Percentiles rank a stretch among this genome's conserved stretches.
Evolutionary conservation across 2,888 invertebrate genomes (phyloP).

Genomic region (Odontocerum albicorne): DNA sequence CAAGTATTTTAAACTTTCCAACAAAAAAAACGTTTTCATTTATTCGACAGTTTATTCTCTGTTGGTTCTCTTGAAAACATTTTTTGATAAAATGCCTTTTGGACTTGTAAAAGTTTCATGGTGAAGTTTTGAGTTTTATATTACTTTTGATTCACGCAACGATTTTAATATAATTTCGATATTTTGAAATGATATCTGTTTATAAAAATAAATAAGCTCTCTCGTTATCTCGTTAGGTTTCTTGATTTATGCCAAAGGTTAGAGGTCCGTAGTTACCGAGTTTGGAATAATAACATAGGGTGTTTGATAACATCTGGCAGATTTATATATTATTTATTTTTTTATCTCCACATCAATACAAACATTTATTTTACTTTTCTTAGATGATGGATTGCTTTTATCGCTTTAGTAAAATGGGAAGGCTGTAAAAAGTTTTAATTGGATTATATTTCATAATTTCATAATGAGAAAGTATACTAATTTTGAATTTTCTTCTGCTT

Average conservation of each 20-base stretch:
- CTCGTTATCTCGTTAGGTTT: conserved; percentile 22
- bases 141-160: conserved; percentile 20
- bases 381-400: conserved; percentile 8
- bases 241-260: conserved; percentile 33
- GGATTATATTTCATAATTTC: no score
- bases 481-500: no score
- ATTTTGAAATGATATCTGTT: conserved; percentile 16
- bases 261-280: conserved; percentile 18
- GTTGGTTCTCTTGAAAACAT: no score
- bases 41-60: no score
- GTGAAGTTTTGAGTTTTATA: no score
- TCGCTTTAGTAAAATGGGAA: no score
- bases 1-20: no score
- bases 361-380: conserved; percentile 18
- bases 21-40: no score
- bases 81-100: no score
- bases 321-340: conserved; percentile 17
- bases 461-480: no score
- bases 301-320: conserved; percentile 9
- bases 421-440: no score
- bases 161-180: conserved; percentile 18
- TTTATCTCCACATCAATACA: conserved; percentile 18
- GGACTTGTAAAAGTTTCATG: no score
- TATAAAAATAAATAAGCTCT: conserved; percentile 18
- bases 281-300: not conserved